Evolutionary conservation across 92 coral and sea anemone species (phyloP), one percentile per base, ranked within the genome.

Genomic region (Phenganax stokvisi): DNA sequence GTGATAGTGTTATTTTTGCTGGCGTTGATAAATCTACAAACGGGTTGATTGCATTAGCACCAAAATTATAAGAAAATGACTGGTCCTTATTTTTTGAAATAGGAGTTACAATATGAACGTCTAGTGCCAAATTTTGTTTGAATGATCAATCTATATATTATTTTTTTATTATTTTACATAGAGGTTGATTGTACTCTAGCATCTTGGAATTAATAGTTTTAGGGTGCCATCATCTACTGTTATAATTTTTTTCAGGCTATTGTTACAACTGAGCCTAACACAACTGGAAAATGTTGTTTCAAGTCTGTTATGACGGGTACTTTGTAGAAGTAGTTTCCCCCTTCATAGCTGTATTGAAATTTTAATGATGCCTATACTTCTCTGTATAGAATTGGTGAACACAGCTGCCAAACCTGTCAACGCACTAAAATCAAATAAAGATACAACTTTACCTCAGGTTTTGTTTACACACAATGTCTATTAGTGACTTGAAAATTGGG

Each of bases 361-460:
- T 59, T 61, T 7, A 61, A 15, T 61, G 5, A 7, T 61, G 5
- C 47, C 2, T 37, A 1, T 37, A 37, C 5, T 37, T 6, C 0
- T 61, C 67, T 61, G 27, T 6, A 20, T 61, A 88, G 93, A 92
- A 12, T 84, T 92, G 3, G 37, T 91, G 56, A 59, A 62, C 16
- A 87, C 90, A 61, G 97, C 98, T 10, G 77, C 85, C 15, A 85
- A 88, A 75, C 91, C 94, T 10, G 83, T 85, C 11, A 86, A 83
- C 12, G 77, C 86, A 52, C 76, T n/a, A 62, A 80, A 84, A 44
- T 60, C 83, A 51, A 85, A 87, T 72, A 86, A 84, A 71, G 98
- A 93, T 57, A 91, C 91, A 10, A 87, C 93, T 25, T 72, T 91
- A 9, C 98, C 98, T 51, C 97, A 92, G 90, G 97, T 91, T 56